phyloP scores from a whole-genome alignment of 2,888 invertebrate species.

The Oscheius sp. region DNA sequence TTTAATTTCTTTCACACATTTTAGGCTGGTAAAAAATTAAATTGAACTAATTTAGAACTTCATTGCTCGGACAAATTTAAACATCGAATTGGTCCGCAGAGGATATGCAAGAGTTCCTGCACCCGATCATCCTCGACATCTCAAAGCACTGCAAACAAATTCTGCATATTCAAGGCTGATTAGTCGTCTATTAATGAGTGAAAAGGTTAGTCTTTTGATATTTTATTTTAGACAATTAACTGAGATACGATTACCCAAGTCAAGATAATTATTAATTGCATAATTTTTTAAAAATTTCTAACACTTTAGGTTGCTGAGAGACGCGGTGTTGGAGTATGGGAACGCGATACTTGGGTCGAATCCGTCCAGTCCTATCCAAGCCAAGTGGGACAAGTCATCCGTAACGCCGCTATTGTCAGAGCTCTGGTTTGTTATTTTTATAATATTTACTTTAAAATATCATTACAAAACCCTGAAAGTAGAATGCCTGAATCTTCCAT shows the following conservation, averaged over 20 bases:
- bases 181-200: slow-evolving; percentile 65
- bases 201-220: slow-evolving; percentile 47
- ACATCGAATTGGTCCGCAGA: slow-evolving; percentile 66
- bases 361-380: slow-evolving; percentile 63
- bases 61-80: slow-evolving; percentile 64
- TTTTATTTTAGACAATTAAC: no score
- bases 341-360: slow-evolving; percentile 68
- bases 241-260: no score
- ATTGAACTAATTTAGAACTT: slow-evolving; percentile 37
- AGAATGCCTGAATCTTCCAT: no score
- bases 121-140: slow-evolving; percentile 60
- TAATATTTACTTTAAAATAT: no score
- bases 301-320: slow-evolving; percentile 63
- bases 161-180: slow-evolving; percentile 68
- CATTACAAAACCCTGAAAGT: no score
- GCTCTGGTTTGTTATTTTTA: slow-evolving; percentile 59
- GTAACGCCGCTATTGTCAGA: slow-evolving; percentile 61
- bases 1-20: background rate
- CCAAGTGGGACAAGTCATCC: slow-evolving; percentile 59
- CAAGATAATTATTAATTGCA: background rate
- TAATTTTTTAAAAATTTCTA: background rate
- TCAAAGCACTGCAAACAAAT: slow-evolving; percentile 62
- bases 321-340: slow-evolving; percentile 70
- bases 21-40: background rate
- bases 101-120: slow-evolving; percentile 68